phyloP scores from a whole-genome alignment of 2,888 invertebrate species.

The Augochlorella aurata region DNA sequence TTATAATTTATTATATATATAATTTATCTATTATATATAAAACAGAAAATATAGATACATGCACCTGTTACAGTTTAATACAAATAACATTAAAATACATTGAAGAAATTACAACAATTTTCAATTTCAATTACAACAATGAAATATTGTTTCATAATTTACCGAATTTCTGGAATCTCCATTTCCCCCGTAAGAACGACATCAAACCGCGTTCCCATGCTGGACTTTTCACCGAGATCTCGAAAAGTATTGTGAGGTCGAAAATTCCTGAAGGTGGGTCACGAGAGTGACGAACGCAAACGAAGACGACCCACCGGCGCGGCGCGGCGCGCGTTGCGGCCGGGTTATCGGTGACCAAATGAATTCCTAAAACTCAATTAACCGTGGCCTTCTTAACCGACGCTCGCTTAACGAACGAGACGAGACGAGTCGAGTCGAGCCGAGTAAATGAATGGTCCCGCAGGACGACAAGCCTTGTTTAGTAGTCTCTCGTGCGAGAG shows the following conservation, averaged over 20 bases:
- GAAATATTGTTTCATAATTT: not conserved
- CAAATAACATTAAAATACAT: too few relatives aligned
- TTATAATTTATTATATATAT: too few relatives aligned
- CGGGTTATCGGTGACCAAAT: constrained; percentile 71
- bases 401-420: constrained; percentile 59
- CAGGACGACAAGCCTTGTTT: constrained; percentile 49
- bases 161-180: not conserved
- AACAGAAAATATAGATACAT: too few relatives aligned
- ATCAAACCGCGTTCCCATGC: not conserved
- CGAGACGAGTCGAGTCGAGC: constrained; percentile 42
- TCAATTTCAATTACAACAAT: too few relatives aligned
- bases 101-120: too few relatives aligned
- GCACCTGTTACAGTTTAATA: too few relatives aligned
- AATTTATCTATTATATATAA: too few relatives aligned
- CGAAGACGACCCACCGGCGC: constrained; percentile 51
- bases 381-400: constrained; percentile 64
- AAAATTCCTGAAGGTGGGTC: constrained; percentile 57
- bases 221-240: not conserved
- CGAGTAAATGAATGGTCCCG: constrained; percentile 67
- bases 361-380: constrained; percentile 78
- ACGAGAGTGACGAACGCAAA: constrained; percentile 28
- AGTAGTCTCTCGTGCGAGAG: constrained; percentile 37
- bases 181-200: not conserved
- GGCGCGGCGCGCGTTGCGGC: not conserved
- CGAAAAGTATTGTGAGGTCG: constrained; percentile 40